These are phyloP conservation scores for Peromyscus attwateri DNA, from an alignment of 2,797 vertebrate genomes.

Conservation along the genomic window DNA sequence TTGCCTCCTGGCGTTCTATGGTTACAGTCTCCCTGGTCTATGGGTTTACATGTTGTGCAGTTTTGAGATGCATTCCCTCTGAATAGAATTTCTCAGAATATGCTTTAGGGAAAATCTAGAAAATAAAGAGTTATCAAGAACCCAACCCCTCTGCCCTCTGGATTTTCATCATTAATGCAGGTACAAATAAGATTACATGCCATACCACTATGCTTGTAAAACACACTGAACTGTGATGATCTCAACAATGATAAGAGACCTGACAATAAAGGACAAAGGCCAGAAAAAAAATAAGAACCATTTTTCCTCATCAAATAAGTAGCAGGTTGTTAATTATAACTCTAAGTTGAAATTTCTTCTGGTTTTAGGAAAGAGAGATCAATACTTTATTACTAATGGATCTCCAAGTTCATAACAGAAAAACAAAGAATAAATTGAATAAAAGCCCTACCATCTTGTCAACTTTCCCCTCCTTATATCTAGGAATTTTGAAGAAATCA, in stretches of 20 bases:
- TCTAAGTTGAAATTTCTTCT: slow-evolving; percentile 38
- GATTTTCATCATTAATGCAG: slow-evolving; percentile 27
- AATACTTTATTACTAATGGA: neutral
- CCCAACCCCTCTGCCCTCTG: slow-evolving; percentile 13
- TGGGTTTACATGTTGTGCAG: neutral
- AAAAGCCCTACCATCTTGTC: neutral
- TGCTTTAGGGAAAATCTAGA: slow-evolving; percentile 23
- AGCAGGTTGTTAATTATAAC: slow-evolving; percentile 3
- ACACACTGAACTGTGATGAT: slow-evolving; percentile 36
- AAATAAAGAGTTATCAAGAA: slow-evolving; percentile 50
- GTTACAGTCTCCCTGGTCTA: neutral
- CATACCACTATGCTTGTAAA: neutral
- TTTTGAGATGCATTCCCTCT: neutral
- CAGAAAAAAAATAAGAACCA: slow-evolving; percentile 47
- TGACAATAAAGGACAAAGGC: slow-evolving; percentile 45
- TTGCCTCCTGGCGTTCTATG: neutral
- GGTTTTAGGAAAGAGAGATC: neutral
- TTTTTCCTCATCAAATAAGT: slow-evolving; percentile 49
- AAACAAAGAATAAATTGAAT: neutral
- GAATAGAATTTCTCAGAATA: slow-evolving; percentile 31
- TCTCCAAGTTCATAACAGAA: slow-evolving; percentile 34
- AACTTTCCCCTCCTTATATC: slow-evolving; percentile 10
- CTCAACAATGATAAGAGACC: neutral
- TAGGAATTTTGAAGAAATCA: slow-evolving; percentile 59
- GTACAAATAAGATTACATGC: slow-evolving; percentile 21